Evolutionary conservation across 35 echinoderm and acorn worm genomes (phyloP), one percentile per base, ranked within the genome.

Genomic region (Stichopus chloronotus): DNA sequence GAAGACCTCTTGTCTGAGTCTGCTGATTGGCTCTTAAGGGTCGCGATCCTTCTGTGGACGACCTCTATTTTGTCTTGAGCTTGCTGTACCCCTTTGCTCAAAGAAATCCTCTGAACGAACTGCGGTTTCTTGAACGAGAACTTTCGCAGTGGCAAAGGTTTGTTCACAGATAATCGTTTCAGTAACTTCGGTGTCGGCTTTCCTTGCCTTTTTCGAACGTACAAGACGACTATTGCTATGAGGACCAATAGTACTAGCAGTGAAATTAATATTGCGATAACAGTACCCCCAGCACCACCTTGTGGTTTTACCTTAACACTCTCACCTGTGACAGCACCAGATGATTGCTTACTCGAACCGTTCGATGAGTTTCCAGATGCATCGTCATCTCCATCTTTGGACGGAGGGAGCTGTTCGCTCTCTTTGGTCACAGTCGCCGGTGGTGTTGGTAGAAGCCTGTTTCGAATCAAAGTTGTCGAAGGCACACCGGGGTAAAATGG

Each of bases 41-140:
- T 89, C 24, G 87, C 72, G 10, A 89, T 89, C 22, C 87, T 69
- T 5, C 60, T 59, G 55, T 89, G 87, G 12, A 89, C 87, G 13
- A 89, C 87, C 24, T 89, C 87, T 7, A 89, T 89, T 16, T 58
- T 89, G 19, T 89, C 61, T 9, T 89, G 87, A 7, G 87, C 87
- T 25, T 61, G 65, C 23, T 89, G 57, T 11, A 89, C 57, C 7
- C 87, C 87, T 89, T 89, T 53, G 71, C 87, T 89, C 3, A 89
- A 24, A 4, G 87, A 89, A 71, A 89, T 52, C 6, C 60, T 21
- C 60, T 89, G 59, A 21, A 71, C 7, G 55, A 89, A 71, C 71
- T 72, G 20, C 57, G 87, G 87, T 71, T 71, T 89, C 5, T 59
- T 55, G 57, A 89, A 59, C 17, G 87, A 69, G 52, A 89, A 89